A percentile compares a stretch with the other conserved stretches of the same genome.
These are phyloP conservation scores for Paralichthys olivaceus DNA, from an alignment of 2,113 vertebrate genomes.

Conservation along the genomic window DNA sequence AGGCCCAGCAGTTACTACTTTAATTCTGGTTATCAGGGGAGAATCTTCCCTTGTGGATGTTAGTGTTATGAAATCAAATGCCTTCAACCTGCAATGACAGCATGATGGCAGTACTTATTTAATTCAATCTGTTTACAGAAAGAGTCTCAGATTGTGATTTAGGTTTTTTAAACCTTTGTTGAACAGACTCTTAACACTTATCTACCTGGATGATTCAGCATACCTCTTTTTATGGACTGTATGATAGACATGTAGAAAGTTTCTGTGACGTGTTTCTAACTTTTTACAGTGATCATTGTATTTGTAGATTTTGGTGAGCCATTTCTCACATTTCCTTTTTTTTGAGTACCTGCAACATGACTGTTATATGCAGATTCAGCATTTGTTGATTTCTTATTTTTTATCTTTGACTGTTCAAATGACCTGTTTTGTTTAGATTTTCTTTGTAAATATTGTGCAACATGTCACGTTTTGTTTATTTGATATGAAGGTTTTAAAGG, in stretches of 20 bases:
- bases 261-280: conserved; percentile 92
- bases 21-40: neutral
- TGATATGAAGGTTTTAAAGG: conserved; percentile 89
- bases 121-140: conserved; percentile 48
- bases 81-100: neutral
- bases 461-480: conserved; percentile 85
- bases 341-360: conserved; percentile 87
- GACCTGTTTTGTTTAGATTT: conserved; percentile 79
- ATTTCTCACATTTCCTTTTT: conserved; percentile 83
- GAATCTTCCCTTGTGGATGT: neutral
- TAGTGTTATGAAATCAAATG: conserved; percentile 14
- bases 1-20: neutral
- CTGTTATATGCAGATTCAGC: conserved; percentile 91
- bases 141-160: conserved; percentile 66
- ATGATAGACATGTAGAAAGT: conserved; percentile 81
- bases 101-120: conserved; percentile 12
- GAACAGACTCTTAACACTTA: conserved; percentile 91
- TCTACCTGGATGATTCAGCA: conserved; percentile 97
- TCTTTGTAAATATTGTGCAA: conserved; percentile 91
- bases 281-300: conserved; percentile 94
- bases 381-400: conserved; percentile 86
- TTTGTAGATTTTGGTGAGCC: conserved; percentile 91
- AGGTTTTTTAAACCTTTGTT: conserved; percentile 83
- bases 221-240: conserved; percentile 96
- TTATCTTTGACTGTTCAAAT: conserved; percentile 83